phyloP scores from a whole-genome alignment of 2,113 vertebrate species.

The Oceanodroma tethys region DNA sequence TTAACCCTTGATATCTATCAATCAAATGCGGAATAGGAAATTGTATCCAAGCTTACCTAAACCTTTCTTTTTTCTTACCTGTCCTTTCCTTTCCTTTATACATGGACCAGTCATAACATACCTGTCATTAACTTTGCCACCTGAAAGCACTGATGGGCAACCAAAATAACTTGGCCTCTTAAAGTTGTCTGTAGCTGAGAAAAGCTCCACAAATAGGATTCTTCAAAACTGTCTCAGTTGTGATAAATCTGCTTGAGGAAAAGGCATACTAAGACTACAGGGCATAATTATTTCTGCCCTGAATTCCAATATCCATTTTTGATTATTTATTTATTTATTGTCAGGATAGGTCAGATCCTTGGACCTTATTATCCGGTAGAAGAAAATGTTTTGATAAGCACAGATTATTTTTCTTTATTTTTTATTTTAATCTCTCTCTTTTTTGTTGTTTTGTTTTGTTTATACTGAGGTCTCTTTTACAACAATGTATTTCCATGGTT shows the following conservation, averaged over 20 bases:
- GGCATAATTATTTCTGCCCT: neutral
- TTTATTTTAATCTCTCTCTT: accelerated
- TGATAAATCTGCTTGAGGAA: neutral
- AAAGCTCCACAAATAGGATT: neutral
- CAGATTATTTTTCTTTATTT: neutral
- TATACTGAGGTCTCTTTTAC: neutral
- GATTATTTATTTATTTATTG: neutral
- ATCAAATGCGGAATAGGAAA: neutral
- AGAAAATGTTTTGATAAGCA: neutral
- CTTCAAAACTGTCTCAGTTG: neutral
- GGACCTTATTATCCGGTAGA: neutral
- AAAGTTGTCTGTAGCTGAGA: neutral
- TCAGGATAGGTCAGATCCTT: neutral
- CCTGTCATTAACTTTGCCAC: neutral
- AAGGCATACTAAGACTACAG: neutral
- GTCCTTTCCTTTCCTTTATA: neutral
- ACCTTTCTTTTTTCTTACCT: neutral
- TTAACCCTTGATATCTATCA: neutral
- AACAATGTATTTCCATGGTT: neutral
- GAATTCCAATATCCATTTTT: neutral
- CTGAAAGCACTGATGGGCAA: neutral
- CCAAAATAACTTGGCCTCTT: neutral
- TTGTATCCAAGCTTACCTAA: neutral
- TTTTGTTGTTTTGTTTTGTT: neutral
- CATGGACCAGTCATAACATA: neutral